These are phyloP conservation scores for Neogobius melanostomus DNA, from an alignment of 2,113 vertebrate species.

Conservation along the genomic window DNA sequence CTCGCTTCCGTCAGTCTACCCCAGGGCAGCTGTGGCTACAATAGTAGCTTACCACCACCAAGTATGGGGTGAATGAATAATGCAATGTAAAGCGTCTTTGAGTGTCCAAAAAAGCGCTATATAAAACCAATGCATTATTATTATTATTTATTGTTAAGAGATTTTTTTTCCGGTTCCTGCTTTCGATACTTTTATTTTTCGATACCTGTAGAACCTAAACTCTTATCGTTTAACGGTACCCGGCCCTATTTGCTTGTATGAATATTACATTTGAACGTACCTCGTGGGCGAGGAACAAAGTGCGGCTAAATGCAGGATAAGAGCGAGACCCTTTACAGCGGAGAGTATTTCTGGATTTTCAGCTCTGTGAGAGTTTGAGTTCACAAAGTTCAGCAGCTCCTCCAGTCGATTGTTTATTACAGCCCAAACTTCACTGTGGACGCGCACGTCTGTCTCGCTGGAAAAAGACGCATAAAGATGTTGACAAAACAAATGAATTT, in stretches of 20 bases:
- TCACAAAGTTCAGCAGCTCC: constrained; percentile 77
- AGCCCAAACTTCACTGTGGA: constrained; percentile 82
- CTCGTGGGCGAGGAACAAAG: constrained; percentile 72
- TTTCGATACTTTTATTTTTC: too few relatives aligned
- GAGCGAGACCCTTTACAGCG: constrained; percentile 78
- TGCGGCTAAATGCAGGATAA: constrained; percentile 81
- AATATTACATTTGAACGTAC: constrained; percentile 36
- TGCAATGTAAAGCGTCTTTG: too few relatives aligned
- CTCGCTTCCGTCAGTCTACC: too few relatives aligned
- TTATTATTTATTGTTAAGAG: too few relatives aligned
- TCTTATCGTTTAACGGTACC: too few relatives aligned
- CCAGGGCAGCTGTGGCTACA: too few relatives aligned
- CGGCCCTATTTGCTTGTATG: neutral
- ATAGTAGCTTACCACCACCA: too few relatives aligned
- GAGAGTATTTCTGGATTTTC: constrained; percentile 45
- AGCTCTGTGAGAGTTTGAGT: constrained; percentile 42
- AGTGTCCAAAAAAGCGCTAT: too few relatives aligned
- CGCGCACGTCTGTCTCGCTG: constrained; percentile 81
- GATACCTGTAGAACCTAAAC: too few relatives aligned
- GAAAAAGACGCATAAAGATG: neutral
- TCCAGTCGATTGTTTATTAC: constrained; percentile 73
- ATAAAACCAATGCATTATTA: too few relatives aligned
- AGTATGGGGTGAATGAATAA: too few relatives aligned
- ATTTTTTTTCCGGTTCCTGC: too few relatives aligned
- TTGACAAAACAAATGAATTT: neutral